phyloP scores from a whole-genome alignment of 2,888 invertebrate genomes.

The Conistra vaccinii region DNA sequence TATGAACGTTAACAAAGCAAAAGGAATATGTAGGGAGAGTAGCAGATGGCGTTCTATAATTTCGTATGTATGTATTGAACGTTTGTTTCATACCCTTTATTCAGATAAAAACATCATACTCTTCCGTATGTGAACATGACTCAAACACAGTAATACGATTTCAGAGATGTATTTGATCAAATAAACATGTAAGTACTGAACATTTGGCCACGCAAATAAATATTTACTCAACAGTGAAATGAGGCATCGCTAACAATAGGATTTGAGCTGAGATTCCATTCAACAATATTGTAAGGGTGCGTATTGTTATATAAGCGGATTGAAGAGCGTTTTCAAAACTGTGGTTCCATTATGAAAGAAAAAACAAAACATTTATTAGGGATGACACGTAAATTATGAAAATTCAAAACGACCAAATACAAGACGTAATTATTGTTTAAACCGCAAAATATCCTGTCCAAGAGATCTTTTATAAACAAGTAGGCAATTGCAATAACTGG shows the following conservation, averaged over 20 bases:
- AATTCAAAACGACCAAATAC: neutral
- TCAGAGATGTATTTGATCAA: conserved; percentile 40
- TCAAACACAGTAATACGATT: conserved; percentile 38
- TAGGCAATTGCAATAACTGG: no score
- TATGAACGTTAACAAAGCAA: no score
- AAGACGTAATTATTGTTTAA: neutral
- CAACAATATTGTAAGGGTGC: conserved; percentile 17
- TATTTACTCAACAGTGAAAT: conserved; percentile 37
- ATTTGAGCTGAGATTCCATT: conserved; percentile 30
- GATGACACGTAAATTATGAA: no score
- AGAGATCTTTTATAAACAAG: no score
- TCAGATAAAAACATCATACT: neutral
- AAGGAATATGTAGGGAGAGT: no score
- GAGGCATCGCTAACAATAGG: conserved; percentile 51
- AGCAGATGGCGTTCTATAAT: no score
- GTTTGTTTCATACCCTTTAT: neutral
- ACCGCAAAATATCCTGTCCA: no score
- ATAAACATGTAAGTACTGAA: conserved; percentile 37
- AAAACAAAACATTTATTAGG: no score
- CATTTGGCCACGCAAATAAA: conserved; percentile 44
- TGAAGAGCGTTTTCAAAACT: neutral
- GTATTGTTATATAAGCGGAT: neutral
- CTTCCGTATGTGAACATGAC: conserved; percentile 5
- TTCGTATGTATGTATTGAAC: no score
- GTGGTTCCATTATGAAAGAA: no score